Base-by-base conservation (phyloP, 2,797 vertebrate genomes). In the Chiroxiphia lanceolata region DNA sequence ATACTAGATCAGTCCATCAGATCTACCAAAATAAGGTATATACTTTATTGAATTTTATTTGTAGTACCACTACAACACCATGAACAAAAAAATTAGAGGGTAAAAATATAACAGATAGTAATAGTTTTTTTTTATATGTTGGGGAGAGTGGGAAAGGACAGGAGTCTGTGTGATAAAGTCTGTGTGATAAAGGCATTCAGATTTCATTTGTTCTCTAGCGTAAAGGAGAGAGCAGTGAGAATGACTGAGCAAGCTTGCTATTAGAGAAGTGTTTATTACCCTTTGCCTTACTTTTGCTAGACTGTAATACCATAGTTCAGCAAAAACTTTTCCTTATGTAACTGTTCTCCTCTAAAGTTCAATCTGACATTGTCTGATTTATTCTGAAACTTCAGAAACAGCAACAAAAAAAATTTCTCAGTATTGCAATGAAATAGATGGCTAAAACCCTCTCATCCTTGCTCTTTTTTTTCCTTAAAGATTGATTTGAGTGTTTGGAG, bases 11-110 rank as follows among this genome's bases (percentile, higher is more conserved):
- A 15, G 63, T 98, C 79, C 98, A 99, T 95, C 99, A 98, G 75
- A 98, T 99, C 70, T 97, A 98, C 80, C 99, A 99, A 93, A 99
- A 99, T 93, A 98, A 98, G 97, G 99, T 99, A 95, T 97, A 96
- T 50, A 27, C 20, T 27, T 83, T 13, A 26, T 13, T 82, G 34
- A 45, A 26, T 81, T 72, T 29, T 67, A 50, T 59, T 87, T 69
- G 6, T 59, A 31, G 10, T 53, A 54, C 26, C 8, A 19, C 9
- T 75, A 15, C 11, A 51, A 7, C 14, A 76, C 34, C 21, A n/a
- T 60, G 21, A 81, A 42, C 3, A 36, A 82, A 75, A 7, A 51
- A 74, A 42, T 20, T 8, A 3, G 16, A 61, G 31, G 16, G 13
- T 85, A 56, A 85, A 84, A 61, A 20, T 87, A 21, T 34, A 70